A percentile compares a stretch with the other conserved stretches of the same genome.
Evolutionary conservation across 2,888 invertebrate genomes (phyloP).

Genomic region (Heteromurus nitidus): DNA sequence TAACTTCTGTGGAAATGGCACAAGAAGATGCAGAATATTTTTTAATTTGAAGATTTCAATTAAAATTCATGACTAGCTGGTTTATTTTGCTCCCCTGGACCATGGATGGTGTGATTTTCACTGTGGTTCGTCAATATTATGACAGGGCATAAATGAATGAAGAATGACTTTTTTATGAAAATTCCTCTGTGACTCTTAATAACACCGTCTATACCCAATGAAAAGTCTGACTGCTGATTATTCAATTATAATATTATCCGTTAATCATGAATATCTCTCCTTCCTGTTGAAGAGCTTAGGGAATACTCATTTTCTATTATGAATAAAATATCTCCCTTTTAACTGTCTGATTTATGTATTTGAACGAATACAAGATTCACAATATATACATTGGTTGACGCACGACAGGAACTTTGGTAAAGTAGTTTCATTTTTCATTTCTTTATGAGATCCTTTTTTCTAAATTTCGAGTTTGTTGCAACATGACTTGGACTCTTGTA

Average conservation of each 20-base stretch:
- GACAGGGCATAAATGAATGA: background rate
- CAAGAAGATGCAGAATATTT: no score
- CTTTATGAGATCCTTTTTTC: constrained; percentile 9
- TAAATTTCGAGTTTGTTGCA: no score
- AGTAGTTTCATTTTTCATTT: constrained; percentile 50
- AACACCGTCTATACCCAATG: background rate
- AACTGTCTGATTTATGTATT: constrained; percentile 51
- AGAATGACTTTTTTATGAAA: background rate
- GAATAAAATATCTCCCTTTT: constrained; percentile 33
- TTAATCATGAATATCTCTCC: no score
- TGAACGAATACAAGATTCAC: background rate
- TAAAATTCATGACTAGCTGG: no score
- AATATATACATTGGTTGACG: constrained; percentile 2
- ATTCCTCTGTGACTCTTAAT: background rate
- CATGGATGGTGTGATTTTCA: no score
- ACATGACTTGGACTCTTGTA: no score
- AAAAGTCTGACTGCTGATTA: background rate
- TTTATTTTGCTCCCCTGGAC: no score
- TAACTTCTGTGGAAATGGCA: no score
- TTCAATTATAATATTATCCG: background rate
- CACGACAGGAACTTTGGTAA: constrained; percentile 1
- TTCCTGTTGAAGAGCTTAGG: no score
- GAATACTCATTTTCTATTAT: background rate
- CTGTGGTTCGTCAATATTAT: constrained; percentile 8
- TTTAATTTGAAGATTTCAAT: no score